Conservation (phyloP, 2,888 invertebrate genomes). For the Yponomeuta cagnagella region DNA sequence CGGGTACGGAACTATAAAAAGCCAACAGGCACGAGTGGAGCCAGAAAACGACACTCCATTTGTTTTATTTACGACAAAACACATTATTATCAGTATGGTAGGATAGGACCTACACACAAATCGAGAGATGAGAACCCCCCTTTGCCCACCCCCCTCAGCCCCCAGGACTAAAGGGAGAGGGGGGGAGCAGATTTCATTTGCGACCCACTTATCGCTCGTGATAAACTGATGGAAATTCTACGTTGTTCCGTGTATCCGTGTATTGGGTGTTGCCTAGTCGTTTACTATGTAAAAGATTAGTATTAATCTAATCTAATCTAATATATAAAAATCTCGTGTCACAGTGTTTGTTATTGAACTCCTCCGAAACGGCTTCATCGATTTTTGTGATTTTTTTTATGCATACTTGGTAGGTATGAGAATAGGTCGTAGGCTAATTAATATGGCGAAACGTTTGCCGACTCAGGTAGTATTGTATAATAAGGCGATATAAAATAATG, state of each 20-base stretch:
- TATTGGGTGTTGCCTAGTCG: neutral
- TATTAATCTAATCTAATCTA: too few relatives aligned
- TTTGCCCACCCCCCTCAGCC: conserved; percentile 22
- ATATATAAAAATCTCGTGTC: too few relatives aligned
- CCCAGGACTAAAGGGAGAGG: conserved; percentile 25
- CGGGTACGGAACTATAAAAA: neutral
- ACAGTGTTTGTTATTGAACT: too few relatives aligned
- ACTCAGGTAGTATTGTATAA: too few relatives aligned
- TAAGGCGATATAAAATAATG: too few relatives aligned
- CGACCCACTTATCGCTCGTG: conserved; percentile 51
- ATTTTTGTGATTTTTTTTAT: too few relatives aligned
- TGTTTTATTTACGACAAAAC: neutral
- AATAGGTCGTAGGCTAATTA: too few relatives aligned
- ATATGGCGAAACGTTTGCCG: too few relatives aligned
- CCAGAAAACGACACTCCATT: neutral
- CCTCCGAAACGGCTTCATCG: too few relatives aligned
- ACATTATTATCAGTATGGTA: conserved; percentile 12
- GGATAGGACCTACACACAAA: neutral
- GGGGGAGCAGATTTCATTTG: conserved; percentile 25
- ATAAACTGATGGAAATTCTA: conserved; percentile 42
- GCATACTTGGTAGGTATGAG: too few relatives aligned
- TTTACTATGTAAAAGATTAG: too few relatives aligned
- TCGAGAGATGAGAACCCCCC: conserved; percentile 6
- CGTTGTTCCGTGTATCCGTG: conserved; percentile 22
- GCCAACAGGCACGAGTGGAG: neutral